Evolutionary conservation across 2,797 vertebrate species (phyloP).

Genomic region (Denticeps clupeoides): DNA sequence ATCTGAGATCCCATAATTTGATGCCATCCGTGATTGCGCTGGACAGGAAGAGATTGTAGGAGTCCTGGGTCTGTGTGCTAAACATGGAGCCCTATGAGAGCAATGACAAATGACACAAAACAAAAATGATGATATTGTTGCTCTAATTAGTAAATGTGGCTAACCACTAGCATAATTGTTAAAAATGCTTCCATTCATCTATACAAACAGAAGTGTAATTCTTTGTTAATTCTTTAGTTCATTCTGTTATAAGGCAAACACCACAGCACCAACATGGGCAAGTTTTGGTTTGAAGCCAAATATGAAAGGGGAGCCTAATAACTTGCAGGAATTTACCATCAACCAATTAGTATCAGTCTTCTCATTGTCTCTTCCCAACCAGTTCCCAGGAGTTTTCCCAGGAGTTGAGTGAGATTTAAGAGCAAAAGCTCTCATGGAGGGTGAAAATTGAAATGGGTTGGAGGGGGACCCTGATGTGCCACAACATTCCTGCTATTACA

Average conservation of each 20-base stretch:
- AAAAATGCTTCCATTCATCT: too few relatives aligned
- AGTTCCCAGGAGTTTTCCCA: too few relatives aligned
- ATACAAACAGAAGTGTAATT: too few relatives aligned
- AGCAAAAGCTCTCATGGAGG: not conserved
- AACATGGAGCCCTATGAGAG: slow-evolving; percentile 70
- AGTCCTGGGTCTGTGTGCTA: slow-evolving; percentile 56
- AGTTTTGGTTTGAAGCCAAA: too few relatives aligned
- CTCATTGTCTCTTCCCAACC: too few relatives aligned
- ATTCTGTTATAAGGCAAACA: too few relatives aligned
- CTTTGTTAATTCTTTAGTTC: too few relatives aligned
- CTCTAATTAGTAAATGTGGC: not conserved
- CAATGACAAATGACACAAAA: not conserved
- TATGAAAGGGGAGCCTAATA: too few relatives aligned
- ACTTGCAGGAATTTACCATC: too few relatives aligned
- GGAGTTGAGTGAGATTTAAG: slow-evolving; percentile 3
- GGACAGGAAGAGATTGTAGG: slow-evolving; percentile 78
- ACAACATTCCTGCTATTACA: slow-evolving; percentile 25
- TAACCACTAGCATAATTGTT: too few relatives aligned
- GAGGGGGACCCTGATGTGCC: slow-evolving; percentile 15
- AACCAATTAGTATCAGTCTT: too few relatives aligned
- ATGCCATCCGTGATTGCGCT: slow-evolving; percentile 71
- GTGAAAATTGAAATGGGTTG: slow-evolving; percentile 18
- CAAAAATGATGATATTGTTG: not conserved
- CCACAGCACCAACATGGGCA: too few relatives aligned
- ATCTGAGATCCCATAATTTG: slow-evolving; percentile 83